A percentile compares a stretch with the other conserved stretches of the same genome.
Evolutionary conservation across 2,888 invertebrate species (phyloP).

Genomic region (Napeogenes sylphis): DNA sequence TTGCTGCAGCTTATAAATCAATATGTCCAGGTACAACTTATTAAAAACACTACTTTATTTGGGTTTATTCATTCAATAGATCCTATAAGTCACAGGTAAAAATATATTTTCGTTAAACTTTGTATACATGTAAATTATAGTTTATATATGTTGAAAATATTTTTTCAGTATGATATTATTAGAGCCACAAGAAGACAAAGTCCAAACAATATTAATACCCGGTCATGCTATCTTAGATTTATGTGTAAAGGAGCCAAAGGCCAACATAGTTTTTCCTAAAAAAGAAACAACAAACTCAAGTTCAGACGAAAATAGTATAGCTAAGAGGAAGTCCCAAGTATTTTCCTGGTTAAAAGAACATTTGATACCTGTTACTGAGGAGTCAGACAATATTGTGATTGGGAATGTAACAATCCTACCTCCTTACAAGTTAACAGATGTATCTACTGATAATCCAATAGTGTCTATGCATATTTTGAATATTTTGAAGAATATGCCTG

Average conservation of each 20-base stretch:
- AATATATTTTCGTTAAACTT: conserved; percentile 7
- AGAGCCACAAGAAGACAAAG: conserved; percentile 42
- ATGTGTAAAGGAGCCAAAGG: conserved; percentile 32
- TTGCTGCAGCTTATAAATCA: conserved; percentile 46
- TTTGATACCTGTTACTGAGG: conserved; percentile 52
- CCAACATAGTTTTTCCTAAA: conserved; percentile 36
- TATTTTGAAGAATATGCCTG: conserved; percentile 58
- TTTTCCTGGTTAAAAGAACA: conserved; percentile 60
- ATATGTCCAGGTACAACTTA: conserved; percentile 50
- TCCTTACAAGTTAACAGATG: conserved; percentile 52
- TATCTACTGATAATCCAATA: conserved; percentile 61
- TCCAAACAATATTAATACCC: conserved; percentile 51
- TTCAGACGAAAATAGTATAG: conserved; percentile 34
- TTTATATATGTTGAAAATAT: conserved; percentile 11
- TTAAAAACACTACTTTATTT: conserved; percentile 43
- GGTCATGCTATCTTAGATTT: conserved; percentile 57
- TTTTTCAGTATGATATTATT: conserved; percentile 60
- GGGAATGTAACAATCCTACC: conserved; percentile 55
- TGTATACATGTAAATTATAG: background rate
- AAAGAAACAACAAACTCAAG: conserved; percentile 31
- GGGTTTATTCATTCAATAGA: conserved; percentile 64
- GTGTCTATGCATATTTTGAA: conserved; percentile 56
- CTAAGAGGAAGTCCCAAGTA: conserved; percentile 45
- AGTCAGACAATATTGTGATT: conserved; percentile 52
- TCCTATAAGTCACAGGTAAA: conserved; percentile 58